Evolutionary conservation across 2,797 vertebrate species (phyloP).

Genomic region (Ceyx erithaca): DNA sequence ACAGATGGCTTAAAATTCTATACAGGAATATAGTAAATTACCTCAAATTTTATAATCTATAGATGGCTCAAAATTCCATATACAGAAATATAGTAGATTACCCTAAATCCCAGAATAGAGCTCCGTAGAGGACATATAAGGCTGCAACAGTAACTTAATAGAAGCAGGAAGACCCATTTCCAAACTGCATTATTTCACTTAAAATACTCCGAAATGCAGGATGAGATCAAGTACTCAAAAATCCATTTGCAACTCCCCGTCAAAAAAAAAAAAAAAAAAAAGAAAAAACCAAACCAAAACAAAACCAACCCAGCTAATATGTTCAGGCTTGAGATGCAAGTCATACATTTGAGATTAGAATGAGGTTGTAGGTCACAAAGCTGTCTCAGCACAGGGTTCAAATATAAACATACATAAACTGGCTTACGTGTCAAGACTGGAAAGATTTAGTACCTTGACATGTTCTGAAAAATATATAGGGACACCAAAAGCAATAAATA

Average conservation of each 20-base stretch:
- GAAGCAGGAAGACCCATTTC: neutral
- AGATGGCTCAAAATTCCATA: neutral
- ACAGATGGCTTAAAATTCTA: neutral
- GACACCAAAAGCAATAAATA: constrained; percentile 61
- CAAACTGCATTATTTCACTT: neutral
- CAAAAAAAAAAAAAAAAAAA: neutral
- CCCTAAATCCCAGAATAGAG: neutral
- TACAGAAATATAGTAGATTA: neutral
- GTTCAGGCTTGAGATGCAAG: constrained; percentile 31
- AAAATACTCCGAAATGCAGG: neutral
- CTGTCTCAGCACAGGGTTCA: constrained; percentile 61
- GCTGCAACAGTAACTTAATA: neutral
- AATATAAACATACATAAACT: constrained; percentile 68
- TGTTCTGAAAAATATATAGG: constrained; percentile 67
- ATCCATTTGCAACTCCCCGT: neutral
- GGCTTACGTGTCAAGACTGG: constrained; percentile 23
- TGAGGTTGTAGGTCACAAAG: constrained; percentile 65
- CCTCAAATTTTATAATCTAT: neutral
- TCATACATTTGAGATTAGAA: constrained; percentile 61
- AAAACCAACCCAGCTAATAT: neutral
- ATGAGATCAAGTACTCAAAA: neutral
- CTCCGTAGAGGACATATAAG: neutral
- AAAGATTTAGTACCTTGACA: constrained; percentile 60
- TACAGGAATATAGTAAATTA: neutral
- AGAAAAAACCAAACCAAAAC: too few relatives aligned